These are phyloP conservation scores for Siniperca undulata DNA, from an alignment of 2,797 vertebrate species.

Conservation along the genomic window DNA sequence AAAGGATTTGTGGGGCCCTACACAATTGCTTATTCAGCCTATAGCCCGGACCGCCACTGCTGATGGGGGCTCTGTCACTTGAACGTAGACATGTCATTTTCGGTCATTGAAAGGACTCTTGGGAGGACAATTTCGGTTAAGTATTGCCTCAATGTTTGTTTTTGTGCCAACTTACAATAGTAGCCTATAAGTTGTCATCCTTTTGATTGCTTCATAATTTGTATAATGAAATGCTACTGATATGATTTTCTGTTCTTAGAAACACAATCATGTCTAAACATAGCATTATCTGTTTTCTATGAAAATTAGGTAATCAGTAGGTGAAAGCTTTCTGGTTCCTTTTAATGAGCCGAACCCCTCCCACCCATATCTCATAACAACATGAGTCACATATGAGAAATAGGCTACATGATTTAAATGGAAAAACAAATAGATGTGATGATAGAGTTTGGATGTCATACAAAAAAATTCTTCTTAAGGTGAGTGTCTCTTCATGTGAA, in stretches of 20 bases:
- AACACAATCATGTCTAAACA: constrained; percentile 1
- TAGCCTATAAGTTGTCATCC: not conserved
- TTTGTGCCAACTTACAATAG: not conserved
- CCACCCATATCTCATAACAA: not conserved
- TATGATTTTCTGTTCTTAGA: not conserved
- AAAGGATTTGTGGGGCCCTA: too few relatives aligned
- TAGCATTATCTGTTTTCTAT: not conserved
- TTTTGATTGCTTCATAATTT: not conserved
- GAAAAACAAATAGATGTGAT: not conserved
- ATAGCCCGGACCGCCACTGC: too few relatives aligned
- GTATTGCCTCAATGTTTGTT: too few relatives aligned
- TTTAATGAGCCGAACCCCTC: too few relatives aligned
- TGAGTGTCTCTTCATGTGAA: not conserved
- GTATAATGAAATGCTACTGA: not conserved
- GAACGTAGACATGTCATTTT: not conserved
- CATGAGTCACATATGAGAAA: not conserved
- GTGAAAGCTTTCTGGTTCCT: not conserved
- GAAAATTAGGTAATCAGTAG: not conserved
- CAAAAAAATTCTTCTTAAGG: too few relatives aligned
- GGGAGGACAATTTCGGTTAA: not conserved
- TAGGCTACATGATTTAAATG: too few relatives aligned
- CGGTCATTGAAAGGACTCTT: not conserved
- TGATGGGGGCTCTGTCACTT: too few relatives aligned
- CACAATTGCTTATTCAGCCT: too few relatives aligned
- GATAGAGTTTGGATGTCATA: not conserved